These are phyloP conservation scores for Loriculus beryllinus DNA, from an alignment of 2,797 vertebrate species.

Conservation along the genomic window DNA sequence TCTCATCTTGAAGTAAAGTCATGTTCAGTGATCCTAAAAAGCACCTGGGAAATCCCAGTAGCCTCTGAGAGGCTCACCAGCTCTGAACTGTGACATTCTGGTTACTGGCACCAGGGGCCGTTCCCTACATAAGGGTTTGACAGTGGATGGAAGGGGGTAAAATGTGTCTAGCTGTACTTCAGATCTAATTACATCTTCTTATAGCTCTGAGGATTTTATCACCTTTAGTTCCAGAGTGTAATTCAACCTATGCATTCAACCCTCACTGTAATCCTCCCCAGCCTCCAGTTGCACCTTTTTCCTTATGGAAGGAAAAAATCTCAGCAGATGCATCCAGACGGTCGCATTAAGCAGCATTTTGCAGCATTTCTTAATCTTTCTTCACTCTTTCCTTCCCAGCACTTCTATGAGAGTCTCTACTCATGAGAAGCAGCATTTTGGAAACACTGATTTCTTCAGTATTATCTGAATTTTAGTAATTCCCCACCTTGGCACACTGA, in stretches of 20 bases:
- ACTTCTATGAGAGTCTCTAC: neutral
- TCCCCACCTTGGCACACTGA: neutral
- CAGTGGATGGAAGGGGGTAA: neutral
- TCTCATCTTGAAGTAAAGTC: neutral
- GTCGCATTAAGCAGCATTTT: neutral
- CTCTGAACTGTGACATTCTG: constrained; percentile 39
- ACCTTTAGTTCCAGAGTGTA: constrained; percentile 58
- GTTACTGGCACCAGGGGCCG: neutral
- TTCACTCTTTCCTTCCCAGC: neutral
- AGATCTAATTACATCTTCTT: constrained; percentile 57
- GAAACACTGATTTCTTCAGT: neutral
- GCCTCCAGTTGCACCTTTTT: neutral
- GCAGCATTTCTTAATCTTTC: neutral
- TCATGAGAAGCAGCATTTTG: neutral
- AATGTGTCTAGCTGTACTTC: neutral
- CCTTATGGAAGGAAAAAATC: neutral
- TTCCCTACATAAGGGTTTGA: neutral
- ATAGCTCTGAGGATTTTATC: constrained; percentile 51
- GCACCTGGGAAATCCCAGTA: neutral
- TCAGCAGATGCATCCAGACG: neutral
- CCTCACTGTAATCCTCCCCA: neutral
- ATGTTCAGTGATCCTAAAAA: neutral
- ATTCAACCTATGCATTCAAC: constrained; percentile 37
- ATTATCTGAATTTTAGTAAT: neutral
- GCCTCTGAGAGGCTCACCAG: neutral